phyloP scores from a whole-genome alignment of 2,888 invertebrate species.

The Escarpia spicata region DNA sequence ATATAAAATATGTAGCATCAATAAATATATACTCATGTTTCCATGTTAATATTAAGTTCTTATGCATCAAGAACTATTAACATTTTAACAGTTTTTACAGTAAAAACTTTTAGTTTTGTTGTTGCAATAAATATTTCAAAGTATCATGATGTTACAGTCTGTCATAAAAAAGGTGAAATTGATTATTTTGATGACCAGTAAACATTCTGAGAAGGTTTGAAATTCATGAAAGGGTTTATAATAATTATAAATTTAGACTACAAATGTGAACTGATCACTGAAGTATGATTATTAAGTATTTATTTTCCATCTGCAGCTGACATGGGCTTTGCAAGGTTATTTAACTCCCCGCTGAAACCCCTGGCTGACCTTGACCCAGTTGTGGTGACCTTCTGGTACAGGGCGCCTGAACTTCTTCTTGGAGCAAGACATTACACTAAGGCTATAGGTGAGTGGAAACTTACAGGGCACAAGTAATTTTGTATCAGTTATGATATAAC shows the following conservation, averaged over 20 bases:
- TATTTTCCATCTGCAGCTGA: constrained; percentile 74
- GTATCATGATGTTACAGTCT: not conserved
- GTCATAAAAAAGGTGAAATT: not conserved
- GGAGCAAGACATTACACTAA: constrained; percentile 96
- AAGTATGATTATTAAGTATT: not conserved
- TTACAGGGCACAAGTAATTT: not conserved
- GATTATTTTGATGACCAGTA: too few species aligned
- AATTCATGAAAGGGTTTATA: not conserved
- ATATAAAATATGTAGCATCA: too few species aligned
- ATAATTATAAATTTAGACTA: not conserved
- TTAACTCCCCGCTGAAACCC: constrained; percentile 97
- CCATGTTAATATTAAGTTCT: too few species aligned
- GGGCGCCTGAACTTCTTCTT: constrained; percentile 93
- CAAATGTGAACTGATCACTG: not conserved
- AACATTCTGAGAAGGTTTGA: too few species aligned
- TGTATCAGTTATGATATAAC: not conserved
- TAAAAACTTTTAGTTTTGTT: too few species aligned
- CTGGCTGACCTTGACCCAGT: constrained; percentile 98
- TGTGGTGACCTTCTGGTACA: constrained; percentile 99
- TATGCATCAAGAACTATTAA: too few species aligned
- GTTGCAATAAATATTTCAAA: not conserved
- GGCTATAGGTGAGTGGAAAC: constrained; percentile 81
- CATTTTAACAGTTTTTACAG: too few species aligned
- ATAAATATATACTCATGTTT: too few species aligned
- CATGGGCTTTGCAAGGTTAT: constrained; percentile 98